Evolutionary conservation across 2,797 vertebrate genomes (phyloP), one percentile per base, ranked within the genome.

Genomic region (Anas acuta): DNA sequence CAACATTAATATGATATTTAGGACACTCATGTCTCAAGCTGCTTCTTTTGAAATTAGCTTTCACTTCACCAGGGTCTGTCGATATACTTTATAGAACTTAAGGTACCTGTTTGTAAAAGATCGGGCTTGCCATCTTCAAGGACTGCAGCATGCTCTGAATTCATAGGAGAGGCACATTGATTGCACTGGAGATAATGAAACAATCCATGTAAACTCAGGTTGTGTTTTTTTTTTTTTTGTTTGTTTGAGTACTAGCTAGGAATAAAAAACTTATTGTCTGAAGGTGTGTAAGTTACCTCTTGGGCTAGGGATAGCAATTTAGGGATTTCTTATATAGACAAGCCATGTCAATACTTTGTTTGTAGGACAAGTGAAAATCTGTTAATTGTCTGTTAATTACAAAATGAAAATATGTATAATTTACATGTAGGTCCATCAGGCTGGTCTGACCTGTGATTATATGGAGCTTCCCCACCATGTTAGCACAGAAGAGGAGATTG

Each of bases 401-500:
- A 45, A 75, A 82, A 39, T 89, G 8, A 53, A 77, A 25, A 35
- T 82, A 12, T 79, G 9, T 65, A 47, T 85, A 61, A 65, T 94
- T 53, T 87, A 30, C 39, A 30, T 64, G 33, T 93, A 99, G 99
- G 98, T 99, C 60, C 99, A 99, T 95, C 99, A 99, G 84, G 99
- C 99, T 28, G 99, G 99, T 11, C 96, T 99, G 77, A 99, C 99
- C 35, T 99, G 99, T 84, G 99, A 99, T 97, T 98, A 98, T 45
- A 90, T 98, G 0, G 99, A 99, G 93, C 99, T 99, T 86, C 99
- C 99, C 78, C 99, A 99, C 90, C 99, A 99, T 61, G 88, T 99
- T 95, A 99, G 99, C 97, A 98, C 97, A 7, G 98, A 99, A 17
- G 97, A 98, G 4, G 99, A 99, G 97, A 99, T 99, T 0, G 97